Base-by-base conservation (phyloP, 2,888 invertebrate genomes). In the Sialis fuliginosa region DNA sequence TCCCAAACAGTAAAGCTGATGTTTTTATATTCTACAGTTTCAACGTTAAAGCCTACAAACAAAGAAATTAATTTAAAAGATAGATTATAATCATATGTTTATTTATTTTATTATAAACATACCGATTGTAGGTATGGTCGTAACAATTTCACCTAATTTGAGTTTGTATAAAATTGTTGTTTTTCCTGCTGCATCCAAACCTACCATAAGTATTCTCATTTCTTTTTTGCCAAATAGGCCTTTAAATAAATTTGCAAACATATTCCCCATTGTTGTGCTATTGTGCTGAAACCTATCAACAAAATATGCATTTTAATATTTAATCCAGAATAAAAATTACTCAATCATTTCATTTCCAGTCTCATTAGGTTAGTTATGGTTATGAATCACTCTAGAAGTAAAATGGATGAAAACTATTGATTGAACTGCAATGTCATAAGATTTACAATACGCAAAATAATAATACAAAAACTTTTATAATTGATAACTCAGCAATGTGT, bases 201-300 rank as follows among this genome's bases (percentile, higher is more conserved):
- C 93, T 60, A 95, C 93, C 96, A 97, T 97, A 74, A 97, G 77
- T 81, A 97, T 96, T 78, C 98, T 87, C 97, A 98, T 97, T 78
- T 98, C 96, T 68, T 96, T 97, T 75, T 97, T 98, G 75, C 98
- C 97, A 73, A 98, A 97, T 59, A 98, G 88, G 77, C 95, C 90
- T 80, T 92, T 92, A 75, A 98, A 97, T 70, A 98, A 77, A 73
- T 85, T 90, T 63, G 89, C 84, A 73, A 97, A 92, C 72, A 91
- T 81, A 76, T 91, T 92, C 74, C 97, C 96, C 97, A 97, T 97
- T 71, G 70, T 81, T 72, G 68, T 67, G 69, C 66, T 66, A 37
- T n/a, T 37, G 37, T 37, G 37, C 12, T 37, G 12, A 56, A 57
- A 62, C 59, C 61, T 60, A 52, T 50, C 60, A 59, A 37, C 12